Evolutionary conservation across 2,113 vertebrate species (phyloP).

Genomic region (Pholis gunnellus): DNA sequence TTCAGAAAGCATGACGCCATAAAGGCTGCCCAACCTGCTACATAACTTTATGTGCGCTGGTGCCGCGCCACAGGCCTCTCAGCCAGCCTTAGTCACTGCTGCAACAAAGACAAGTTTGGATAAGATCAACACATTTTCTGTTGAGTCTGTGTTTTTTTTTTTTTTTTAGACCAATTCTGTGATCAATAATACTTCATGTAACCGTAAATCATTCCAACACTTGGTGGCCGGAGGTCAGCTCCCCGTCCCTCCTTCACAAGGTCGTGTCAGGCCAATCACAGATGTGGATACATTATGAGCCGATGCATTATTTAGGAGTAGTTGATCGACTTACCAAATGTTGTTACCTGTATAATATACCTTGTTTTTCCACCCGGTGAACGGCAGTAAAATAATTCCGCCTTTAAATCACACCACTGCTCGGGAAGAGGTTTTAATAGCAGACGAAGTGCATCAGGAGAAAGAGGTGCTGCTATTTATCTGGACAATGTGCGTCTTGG

Average conservation of each 20-base stretch:
- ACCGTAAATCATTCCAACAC: conserved; percentile 2
- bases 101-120: neutral
- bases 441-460: conserved; percentile 11
- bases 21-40: neutral
- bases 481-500: conserved; percentile 54
- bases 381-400: conserved; percentile 8
- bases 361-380: neutral
- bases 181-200: neutral
- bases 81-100: neutral
- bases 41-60: no score
- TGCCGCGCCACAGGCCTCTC: no score
- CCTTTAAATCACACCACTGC: conserved; percentile 16
- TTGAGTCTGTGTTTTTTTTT: neutral
- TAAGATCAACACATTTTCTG: neutral
- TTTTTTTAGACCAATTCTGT: neutral
- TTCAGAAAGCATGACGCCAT: no score
- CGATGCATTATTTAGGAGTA: conserved; percentile 1
- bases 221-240: neutral
- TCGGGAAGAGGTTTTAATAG: conserved; percentile 15
- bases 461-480: conserved; percentile 30
- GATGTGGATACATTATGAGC: conserved; percentile 5
- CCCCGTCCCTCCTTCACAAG: neutral
- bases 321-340: neutral
- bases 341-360: neutral
- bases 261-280: conserved; percentile 7